Base-by-base conservation (phyloP, 2,888 invertebrate genomes). In the Pterobdella sp. region DNA sequence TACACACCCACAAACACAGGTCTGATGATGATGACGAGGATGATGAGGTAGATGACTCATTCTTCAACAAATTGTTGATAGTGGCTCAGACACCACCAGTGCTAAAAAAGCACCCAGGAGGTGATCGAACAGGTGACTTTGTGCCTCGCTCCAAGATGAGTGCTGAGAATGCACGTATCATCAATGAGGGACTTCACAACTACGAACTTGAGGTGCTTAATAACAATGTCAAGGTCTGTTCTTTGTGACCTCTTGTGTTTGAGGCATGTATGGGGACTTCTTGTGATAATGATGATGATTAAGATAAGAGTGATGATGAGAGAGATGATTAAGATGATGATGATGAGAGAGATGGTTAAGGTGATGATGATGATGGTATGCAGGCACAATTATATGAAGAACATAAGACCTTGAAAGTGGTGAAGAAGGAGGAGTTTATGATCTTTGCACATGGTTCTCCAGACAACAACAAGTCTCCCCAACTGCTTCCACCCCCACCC, bases 131-230 rank as follows among this genome's bases (percentile, higher is more conserved):
- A 1, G 94, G 93, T 0, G 94, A 93, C 81, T 91, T 89, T 88
- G 89, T 88, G 75, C 91, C 92, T 0, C 87, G 96, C 76, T 91
- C 93, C 60, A 95, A 95, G 88, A 93, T 96, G 85, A 91, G 92
- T 10, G 92, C 94, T 84, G 94, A 96, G 81, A 86, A 96, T 79
- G 94, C 91, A 79, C 91, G 94, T 85, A 91, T 92, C 64, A 98
- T 98, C 79, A 94, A 95, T 79, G 94, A 97, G 83, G 97, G 97
- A n/a, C 87, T 98, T 31, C 90, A 89, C 81, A 91, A 93, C 80
- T 98, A 97, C 79, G 97, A 98, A 84, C 93, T 95, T 81, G 94
- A 95, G 81, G 26, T 56, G 3, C 26, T 72, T 4, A 22, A 29
- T 31, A 49, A 73, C 49, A 66, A 72, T 18, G 35, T 72, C 26